These are phyloP conservation scores for Macrosiphum euphorbiae DNA, from an alignment of 2,888 invertebrate genomes.

Conservation along the genomic window DNA sequence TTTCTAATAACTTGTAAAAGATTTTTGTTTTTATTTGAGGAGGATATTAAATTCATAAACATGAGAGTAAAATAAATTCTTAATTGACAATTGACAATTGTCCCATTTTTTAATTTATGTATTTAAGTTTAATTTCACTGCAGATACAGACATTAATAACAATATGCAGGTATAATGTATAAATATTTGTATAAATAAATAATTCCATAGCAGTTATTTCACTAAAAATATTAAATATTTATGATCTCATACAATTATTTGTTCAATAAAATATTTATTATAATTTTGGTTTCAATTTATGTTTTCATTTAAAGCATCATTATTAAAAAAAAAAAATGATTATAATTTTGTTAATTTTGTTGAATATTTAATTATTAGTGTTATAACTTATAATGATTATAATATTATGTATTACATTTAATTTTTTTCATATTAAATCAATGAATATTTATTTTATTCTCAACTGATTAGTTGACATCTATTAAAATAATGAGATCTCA, in stretches of 20 bases:
- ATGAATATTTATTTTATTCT: background rate
- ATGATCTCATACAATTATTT: background rate
- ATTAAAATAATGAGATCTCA: background rate
- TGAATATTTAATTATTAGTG: background rate
- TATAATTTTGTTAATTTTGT: background rate
- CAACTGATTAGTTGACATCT: background rate
- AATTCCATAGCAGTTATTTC: background rate
- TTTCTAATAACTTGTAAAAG: background rate
- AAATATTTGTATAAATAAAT: background rate
- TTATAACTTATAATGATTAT: background rate
- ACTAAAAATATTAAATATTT: background rate
- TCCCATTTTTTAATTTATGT: background rate
- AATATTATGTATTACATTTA: background rate
- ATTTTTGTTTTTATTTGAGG: background rate
- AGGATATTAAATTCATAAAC: background rate
- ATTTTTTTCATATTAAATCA: background rate
- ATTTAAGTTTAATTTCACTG: background rate
- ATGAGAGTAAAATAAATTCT: background rate
- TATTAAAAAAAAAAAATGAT: background rate
- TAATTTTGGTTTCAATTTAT: background rate
- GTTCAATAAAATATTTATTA: background rate
- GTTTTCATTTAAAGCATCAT: background rate
- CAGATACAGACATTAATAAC: background rate
- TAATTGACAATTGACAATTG: background rate
- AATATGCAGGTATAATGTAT: background rate